Percentiles rank a stretch among this genome's conserved stretches.
Conservation (phyloP, 2,888 invertebrate species). For the Anarsia innoxiella region DNA sequence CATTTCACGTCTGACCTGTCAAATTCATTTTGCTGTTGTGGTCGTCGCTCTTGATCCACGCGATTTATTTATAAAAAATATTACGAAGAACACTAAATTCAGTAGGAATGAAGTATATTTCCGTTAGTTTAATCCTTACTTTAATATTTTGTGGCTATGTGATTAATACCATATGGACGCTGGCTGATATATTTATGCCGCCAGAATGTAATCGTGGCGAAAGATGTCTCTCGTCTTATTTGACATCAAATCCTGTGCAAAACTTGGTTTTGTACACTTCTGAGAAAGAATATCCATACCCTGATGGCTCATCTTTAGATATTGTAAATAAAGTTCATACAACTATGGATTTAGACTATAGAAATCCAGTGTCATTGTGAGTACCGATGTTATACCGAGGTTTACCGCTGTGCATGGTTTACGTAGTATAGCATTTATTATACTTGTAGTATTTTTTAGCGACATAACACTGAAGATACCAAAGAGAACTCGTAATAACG, state of each 20-base stretch:
- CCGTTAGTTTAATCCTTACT: slow-evolving; percentile 77
- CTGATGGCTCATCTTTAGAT: slow-evolving; percentile 55
- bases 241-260: slow-evolving; percentile 79
- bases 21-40: too few species aligned
- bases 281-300: slow-evolving; percentile 71
- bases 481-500: slow-evolving; percentile 85
- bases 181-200: slow-evolving; percentile 82
- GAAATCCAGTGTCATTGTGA: slow-evolving; percentile 55
- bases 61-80: too few species aligned
- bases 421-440: too few species aligned
- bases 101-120: slow-evolving; percentile 64
- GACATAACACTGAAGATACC: slow-evolving; percentile 82
- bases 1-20: too few species aligned
- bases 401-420: too few species aligned
- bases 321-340: slow-evolving; percentile 76
- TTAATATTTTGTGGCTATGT: slow-evolving; percentile 81
- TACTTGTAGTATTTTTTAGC: too few species aligned
- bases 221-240: slow-evolving; percentile 81
- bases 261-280: slow-evolving; percentile 83
- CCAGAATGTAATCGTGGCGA: slow-evolving; percentile 79
- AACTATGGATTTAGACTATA: slow-evolving; percentile 79
- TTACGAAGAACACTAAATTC: too few species aligned
- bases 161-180: slow-evolving; percentile 83
- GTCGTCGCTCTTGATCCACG: too few species aligned
- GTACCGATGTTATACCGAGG: too few species aligned